A percentile compares a stretch with the other conserved stretches of the same genome.
These are phyloP conservation scores for Poecilia picta DNA, from an alignment of 2,797 vertebrate genomes.

Conservation along the genomic window DNA sequence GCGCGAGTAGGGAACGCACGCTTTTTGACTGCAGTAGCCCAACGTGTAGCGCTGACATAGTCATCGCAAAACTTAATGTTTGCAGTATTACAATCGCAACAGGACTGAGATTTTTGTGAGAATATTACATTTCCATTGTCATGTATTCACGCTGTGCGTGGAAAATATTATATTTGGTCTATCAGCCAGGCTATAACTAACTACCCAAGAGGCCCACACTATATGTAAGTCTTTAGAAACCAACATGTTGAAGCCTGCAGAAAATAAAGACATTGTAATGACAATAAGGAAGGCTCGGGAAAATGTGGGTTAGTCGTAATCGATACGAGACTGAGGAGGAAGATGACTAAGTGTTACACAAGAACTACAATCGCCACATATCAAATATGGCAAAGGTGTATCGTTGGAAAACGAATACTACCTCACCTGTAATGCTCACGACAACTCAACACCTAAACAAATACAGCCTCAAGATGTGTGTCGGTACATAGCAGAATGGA, in stretches of 20 bases:
- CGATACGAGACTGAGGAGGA: background rate
- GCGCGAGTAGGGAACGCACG: background rate
- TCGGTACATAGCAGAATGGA: background rate
- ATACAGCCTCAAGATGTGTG: background rate
- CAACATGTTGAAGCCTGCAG: background rate
- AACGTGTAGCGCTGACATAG: background rate
- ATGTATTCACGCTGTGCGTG: background rate
- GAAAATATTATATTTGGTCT: background rate
- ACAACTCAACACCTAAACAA: background rate
- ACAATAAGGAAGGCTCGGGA: background rate
- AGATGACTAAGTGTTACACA: background rate
- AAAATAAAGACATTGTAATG: background rate
- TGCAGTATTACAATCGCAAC: background rate
- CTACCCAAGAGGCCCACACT: background rate
- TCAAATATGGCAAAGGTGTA: background rate
- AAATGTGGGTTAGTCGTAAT: background rate
- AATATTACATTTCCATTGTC: background rate
- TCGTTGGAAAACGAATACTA: background rate
- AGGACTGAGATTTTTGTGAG: background rate
- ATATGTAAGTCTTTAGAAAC: background rate
- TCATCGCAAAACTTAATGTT: background rate
- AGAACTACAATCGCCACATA: background rate
- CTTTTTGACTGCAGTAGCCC: background rate
- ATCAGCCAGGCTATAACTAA: background rate
- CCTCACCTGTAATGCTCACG: background rate